A percentile compares a stretch with the other conserved stretches of the same genome.
These are phyloP conservation scores for Malachius bipustulatus DNA, from an alignment of 2,888 invertebrate species.

Conservation along the genomic window DNA sequence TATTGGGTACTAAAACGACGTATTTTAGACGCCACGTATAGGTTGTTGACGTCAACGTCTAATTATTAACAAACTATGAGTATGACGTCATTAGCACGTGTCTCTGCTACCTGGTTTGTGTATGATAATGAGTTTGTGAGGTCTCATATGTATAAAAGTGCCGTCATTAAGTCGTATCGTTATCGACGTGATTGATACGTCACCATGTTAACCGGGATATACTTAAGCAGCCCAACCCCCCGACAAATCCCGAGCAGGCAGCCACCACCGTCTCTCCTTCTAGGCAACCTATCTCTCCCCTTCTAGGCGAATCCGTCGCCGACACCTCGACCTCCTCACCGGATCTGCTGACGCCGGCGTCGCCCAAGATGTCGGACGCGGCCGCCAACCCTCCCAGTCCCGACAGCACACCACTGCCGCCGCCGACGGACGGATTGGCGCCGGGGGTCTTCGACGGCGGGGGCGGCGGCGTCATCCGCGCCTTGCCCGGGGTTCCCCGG, in stretches of 20 bases:
- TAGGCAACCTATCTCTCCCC: conserved; percentile 39
- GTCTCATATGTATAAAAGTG: no score
- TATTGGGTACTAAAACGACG: no score
- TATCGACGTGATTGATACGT: no score
- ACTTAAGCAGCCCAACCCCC: not conserved
- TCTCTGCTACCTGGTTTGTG: no score
- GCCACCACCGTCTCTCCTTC: conserved; percentile 33
- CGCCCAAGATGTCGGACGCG: conserved; percentile 65
- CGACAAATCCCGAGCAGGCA: conserved; percentile 28
- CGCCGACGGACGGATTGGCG: conserved; percentile 42
- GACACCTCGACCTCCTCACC: conserved; percentile 89
- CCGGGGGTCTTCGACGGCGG: conserved; percentile 44
- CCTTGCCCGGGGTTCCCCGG: conserved; percentile 27
- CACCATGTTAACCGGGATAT: no score
- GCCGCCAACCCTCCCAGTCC: conserved; percentile 46
- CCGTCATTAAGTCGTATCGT: no score
- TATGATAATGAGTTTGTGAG: no score
- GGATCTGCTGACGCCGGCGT: conserved; percentile 72
- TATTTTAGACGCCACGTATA: no score
- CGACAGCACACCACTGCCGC: conserved; percentile 43
- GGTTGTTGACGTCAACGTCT: no score
- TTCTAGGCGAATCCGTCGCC: conserved; percentile 79
- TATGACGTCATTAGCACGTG: no score
- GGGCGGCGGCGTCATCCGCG: conserved; percentile 31
- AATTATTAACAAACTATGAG: no score